Percentiles rank a stretch among this genome's conserved stretches.
phyloP scores from a whole-genome alignment of 2,797 vertebrate species.

The Sylvilagus floridanus region DNA sequence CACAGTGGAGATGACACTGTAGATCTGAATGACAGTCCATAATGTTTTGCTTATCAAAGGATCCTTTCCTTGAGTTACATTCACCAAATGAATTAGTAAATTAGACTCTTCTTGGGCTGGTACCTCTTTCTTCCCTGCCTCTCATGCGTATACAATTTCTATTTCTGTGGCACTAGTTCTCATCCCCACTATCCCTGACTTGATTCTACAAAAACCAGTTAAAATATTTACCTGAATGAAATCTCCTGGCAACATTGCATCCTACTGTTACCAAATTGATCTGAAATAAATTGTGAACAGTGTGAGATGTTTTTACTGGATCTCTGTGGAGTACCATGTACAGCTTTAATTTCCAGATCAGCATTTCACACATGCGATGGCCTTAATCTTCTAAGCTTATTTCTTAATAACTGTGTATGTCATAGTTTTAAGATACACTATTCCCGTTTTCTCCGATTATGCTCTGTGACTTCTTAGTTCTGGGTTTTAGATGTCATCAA shows the following conservation, averaged over 20 bases:
- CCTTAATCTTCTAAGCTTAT: not conserved
- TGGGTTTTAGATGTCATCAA: not conserved
- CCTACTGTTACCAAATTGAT: not conserved
- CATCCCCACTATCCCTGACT: not conserved
- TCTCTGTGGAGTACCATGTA: not conserved
- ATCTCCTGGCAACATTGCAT: not conserved
- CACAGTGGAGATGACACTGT: no score
- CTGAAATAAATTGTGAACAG: not conserved
- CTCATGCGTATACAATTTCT: not conserved
- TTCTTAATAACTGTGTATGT: not conserved
- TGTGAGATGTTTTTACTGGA: not conserved
- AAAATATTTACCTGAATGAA: not conserved
- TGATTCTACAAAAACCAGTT: not conserved
- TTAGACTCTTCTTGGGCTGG: not conserved
- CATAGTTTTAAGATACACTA: not conserved
- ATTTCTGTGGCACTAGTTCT: not conserved
- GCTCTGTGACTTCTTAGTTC: not conserved
- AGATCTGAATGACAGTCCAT: no score
- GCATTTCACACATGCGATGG: not conserved
- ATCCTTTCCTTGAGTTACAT: not conserved
- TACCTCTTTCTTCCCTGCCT: not conserved
- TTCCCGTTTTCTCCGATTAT: not conserved
- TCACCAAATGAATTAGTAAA: not conserved
- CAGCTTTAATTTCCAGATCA: not conserved
- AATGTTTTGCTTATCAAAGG: not conserved